phyloP scores from a whole-genome alignment of 2,888 invertebrate genomes.

The Cheilosia urbana region DNA sequence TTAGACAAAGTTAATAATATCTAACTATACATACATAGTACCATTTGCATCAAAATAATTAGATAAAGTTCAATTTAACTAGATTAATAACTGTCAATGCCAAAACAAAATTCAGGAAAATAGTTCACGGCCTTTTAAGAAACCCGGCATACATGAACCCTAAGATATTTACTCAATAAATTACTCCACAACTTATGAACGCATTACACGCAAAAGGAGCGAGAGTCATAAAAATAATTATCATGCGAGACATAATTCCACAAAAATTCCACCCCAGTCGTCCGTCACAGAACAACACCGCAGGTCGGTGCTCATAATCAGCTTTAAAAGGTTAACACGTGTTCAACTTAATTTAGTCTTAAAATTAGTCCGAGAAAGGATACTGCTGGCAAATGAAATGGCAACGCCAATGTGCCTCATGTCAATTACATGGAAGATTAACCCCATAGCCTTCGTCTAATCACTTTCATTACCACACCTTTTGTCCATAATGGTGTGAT shows the following conservation, averaged over 20 bases:
- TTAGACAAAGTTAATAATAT: too few species aligned
- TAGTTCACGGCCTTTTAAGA: too few species aligned
- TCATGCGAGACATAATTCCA: neutral
- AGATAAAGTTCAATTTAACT: too few species aligned
- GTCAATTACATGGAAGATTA: conserved; percentile 71
- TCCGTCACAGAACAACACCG: neutral
- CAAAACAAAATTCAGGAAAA: too few species aligned
- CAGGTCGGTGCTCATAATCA: neutral
- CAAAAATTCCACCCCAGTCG: neutral
- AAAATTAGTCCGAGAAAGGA: neutral
- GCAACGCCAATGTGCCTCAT: conserved; percentile 41
- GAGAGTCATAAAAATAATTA: too few species aligned
- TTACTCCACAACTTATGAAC: too few species aligned
- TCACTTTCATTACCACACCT: conserved; percentile 72
- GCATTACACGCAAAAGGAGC: too few species aligned
- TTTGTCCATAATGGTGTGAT: conserved; percentile 52
- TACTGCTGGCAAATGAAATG: conserved; percentile 1
- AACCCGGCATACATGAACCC: too few species aligned
- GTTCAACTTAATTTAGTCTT: neutral
- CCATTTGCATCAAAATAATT: too few species aligned
- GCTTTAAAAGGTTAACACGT: conserved; percentile 4
- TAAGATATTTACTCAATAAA: too few species aligned
- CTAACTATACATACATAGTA: too few species aligned
- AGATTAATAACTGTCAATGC: too few species aligned
- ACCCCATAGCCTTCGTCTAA: conserved; percentile 63